Conservation (phyloP, 2,888 invertebrate genomes). For the Andrena bucephala region DNA sequence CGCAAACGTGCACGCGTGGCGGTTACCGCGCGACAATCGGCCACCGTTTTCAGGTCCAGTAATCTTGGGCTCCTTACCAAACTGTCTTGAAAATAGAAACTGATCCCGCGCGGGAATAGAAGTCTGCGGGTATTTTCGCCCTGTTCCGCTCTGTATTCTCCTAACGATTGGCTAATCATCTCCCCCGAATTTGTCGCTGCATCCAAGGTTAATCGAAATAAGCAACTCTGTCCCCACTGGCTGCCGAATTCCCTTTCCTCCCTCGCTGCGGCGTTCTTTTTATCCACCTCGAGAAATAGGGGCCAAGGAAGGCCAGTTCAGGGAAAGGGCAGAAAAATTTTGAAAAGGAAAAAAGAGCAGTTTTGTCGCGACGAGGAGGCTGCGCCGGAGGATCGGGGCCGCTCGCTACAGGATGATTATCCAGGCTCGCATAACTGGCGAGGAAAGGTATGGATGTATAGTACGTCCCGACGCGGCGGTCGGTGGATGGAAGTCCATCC, state of each 20-base stretch:
- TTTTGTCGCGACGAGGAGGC: background rate
- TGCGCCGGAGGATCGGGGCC: constrained; percentile 67
- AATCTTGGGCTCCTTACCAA: constrained; percentile 57
- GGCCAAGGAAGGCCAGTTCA: background rate
- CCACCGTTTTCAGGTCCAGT: constrained; percentile 53
- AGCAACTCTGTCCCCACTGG: too few relatives aligned
- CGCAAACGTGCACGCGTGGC: constrained; percentile 13
- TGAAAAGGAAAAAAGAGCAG: background rate
- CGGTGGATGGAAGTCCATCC: constrained; percentile 81
- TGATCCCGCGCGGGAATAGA: constrained; percentile 17
- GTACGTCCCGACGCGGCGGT: constrained; percentile 62
- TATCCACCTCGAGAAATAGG: background rate
- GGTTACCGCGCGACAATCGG: constrained; percentile 40
- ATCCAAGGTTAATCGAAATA: too few relatives aligned
- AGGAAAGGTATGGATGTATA: constrained; percentile 68
- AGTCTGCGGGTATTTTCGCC: constrained; percentile 25
- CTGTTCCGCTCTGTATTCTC: constrained; percentile 48
- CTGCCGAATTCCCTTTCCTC: too few relatives aligned
- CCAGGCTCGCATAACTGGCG: constrained; percentile 67
- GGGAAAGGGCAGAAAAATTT: constrained; percentile 13
- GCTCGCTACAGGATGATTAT: constrained; percentile 67
- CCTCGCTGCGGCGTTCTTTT: background rate
- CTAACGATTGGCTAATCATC: background rate
- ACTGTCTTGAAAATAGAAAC: constrained; percentile 57
- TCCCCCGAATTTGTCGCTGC: too few relatives aligned